Evolutionary conservation across 2,888 invertebrate species (phyloP), one percentile per base, ranked within the genome.

Genomic region (Mystacides longicornis): DNA sequence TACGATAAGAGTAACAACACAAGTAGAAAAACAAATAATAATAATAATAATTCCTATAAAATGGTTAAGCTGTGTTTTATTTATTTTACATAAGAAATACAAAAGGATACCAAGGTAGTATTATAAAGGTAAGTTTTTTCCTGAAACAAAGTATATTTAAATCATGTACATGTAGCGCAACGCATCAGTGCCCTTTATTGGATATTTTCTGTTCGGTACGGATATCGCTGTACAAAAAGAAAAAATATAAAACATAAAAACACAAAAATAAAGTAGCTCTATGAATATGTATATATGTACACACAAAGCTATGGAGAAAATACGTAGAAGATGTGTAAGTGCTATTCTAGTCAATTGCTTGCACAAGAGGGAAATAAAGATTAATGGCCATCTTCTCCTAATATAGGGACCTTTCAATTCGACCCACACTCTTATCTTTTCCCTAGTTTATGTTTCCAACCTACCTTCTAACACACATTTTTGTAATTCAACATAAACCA

Each of bases 141-240:
- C 20, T 19, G n/a, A n/a, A n/a, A n/a, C n/a, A n/a, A n/a, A n/a
- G 51, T 52, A 23, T 52, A 52, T 52, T 52, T 52, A 52, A 52
- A 52, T 52, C 51, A 52, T 45, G 21, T 37, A 51, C 37, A 37
- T 42, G 45, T 52, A 23, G n/a, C 19, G 22, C 23, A 52, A 52
- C 45, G 51, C 51, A 45, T 52, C 45, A 27, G 43, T 52, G 51
- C 23, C 23, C 21, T 23, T 37, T 45, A 45, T 45, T 23, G 27
- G 45, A 52, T 22, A 43, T 43, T 52, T n/a, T 52, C 45, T 52
- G 51, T 52, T 52, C 42, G 23, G 45, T 23, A 23, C 23, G 45
- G 42, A 23, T 42, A 27, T 45, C 23, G 42, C 43, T 42, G 23
- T 52, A 52, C 14, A 52, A 52, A 23, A 23, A 45, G 51, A 52